Percentiles rank a stretch among this genome's conserved stretches.
Conservation (phyloP, 2,797 vertebrate species). For the Acipenser oxyrinchus region DNA sequence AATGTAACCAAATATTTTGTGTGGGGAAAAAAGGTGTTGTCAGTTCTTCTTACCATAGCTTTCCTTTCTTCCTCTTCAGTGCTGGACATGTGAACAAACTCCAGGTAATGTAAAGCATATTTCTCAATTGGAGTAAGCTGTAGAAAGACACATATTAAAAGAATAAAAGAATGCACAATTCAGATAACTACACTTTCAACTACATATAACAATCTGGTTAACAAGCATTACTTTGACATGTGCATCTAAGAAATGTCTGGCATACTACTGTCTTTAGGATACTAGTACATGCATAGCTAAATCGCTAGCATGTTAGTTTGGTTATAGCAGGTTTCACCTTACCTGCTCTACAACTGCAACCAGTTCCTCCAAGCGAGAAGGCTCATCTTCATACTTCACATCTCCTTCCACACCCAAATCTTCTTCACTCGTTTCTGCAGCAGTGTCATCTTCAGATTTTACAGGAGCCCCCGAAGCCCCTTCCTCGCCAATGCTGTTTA, state of each 20-base stretch:
- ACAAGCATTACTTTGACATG: no score
- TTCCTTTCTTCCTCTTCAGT: conserved; percentile 57
- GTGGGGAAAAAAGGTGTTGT: not conserved
- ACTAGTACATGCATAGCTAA: not conserved
- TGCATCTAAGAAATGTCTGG: not conserved
- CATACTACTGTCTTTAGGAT: not conserved
- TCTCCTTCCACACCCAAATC: conserved; percentile 40
- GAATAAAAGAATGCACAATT: not conserved
- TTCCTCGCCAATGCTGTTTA: conserved; percentile 76
- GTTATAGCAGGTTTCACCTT: conserved; percentile 9
- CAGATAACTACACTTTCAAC: not conserved
- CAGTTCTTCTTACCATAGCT: conserved; percentile 55
- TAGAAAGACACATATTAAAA: conserved; percentile 10
- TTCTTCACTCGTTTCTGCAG: conserved; percentile 22
- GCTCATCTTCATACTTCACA: conserved; percentile 46
- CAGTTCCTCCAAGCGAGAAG: conserved; percentile 71
- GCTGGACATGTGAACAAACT: conserved; percentile 66
- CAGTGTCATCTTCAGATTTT: conserved; percentile 22
- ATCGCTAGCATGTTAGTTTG: not conserved
- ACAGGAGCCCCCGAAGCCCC: conserved; percentile 27
- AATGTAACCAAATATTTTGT: not conserved
- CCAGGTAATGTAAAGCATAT: conserved; percentile 86
- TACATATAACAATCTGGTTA: no score
- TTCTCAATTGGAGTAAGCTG: conserved; percentile 89
- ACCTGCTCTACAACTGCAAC: conserved; percentile 84